Percentiles rank a stretch among this genome's conserved stretches.
Conservation (phyloP, 2,888 invertebrate species). For the Bombylius major region DNA sequence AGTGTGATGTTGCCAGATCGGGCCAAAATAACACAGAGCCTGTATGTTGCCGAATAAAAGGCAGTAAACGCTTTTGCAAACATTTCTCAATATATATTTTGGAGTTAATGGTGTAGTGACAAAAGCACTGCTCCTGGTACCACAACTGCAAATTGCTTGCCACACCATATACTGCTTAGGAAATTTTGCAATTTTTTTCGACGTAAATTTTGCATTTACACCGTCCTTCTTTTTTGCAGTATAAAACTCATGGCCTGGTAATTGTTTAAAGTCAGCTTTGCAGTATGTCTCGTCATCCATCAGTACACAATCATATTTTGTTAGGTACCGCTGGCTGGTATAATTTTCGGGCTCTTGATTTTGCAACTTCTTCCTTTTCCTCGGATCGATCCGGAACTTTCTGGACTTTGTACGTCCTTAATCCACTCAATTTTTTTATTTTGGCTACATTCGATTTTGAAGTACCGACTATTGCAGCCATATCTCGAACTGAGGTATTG, state of each 20-base stretch:
- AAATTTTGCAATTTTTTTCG: background rate
- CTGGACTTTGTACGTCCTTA: conserved; percentile 1
- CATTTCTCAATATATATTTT: background rate
- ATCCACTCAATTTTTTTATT: background rate
- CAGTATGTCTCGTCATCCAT: background rate
- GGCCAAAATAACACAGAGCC: background rate
- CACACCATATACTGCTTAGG: background rate
- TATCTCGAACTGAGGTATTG: too few relatives aligned
- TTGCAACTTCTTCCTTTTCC: background rate
- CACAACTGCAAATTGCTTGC: background rate
- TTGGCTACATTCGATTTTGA: background rate
- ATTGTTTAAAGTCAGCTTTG: background rate
- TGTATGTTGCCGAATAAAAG: background rate
- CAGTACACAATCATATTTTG: background rate
- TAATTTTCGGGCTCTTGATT: background rate
- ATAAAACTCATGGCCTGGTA: background rate
- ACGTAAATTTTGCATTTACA: background rate
- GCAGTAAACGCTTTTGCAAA: background rate
- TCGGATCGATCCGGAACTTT: conserved; percentile 2
- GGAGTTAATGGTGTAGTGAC: background rate
- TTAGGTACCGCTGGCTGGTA: background rate
- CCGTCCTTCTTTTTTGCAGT: background rate
- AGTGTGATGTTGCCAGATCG: background rate
- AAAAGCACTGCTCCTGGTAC: background rate
- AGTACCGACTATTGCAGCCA: background rate